phyloP scores from a whole-genome alignment of 1,140 invertebrate species.

The Scaptomyza pallida region DNA sequence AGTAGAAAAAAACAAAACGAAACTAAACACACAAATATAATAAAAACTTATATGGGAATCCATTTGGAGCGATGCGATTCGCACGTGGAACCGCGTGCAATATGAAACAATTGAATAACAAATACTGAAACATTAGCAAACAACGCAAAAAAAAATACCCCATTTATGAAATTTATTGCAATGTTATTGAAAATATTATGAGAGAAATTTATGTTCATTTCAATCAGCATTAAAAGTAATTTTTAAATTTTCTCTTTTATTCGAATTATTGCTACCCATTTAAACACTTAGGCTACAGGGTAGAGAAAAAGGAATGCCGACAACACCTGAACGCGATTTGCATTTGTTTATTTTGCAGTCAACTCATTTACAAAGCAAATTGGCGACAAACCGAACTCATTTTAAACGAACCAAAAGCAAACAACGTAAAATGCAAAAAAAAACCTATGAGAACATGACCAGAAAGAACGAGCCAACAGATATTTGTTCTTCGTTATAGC shows the following conservation, averaged over 20 bases:
- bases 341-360: conserved; percentile 25
- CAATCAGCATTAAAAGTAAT: not conserved
- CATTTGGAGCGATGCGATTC: conserved; percentile 23
- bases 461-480: not conserved
- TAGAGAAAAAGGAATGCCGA: not conserved
- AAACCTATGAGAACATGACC: not conserved
- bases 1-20: no score
- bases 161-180: no score
- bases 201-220: no score
- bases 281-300: not conserved
- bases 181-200: no score
- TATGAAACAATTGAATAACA: conserved; percentile 18
- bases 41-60: conserved; percentile 28
- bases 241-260: not conserved
- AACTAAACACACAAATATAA: conserved; percentile 13
- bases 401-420: not conserved
- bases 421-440: not conserved
- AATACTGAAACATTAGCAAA: not conserved
- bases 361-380: conserved; percentile 30
- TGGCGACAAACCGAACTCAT: conserved; percentile 6
- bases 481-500: not conserved
- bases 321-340: conserved; percentile 25
- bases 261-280: not conserved
- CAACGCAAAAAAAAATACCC: conserved; percentile 5
- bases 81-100: conserved; percentile 27